Evolutionary conservation across 2,888 invertebrate species (phyloP), one percentile per base, ranked within the genome.

Genomic region (Leucania comma): DNA sequence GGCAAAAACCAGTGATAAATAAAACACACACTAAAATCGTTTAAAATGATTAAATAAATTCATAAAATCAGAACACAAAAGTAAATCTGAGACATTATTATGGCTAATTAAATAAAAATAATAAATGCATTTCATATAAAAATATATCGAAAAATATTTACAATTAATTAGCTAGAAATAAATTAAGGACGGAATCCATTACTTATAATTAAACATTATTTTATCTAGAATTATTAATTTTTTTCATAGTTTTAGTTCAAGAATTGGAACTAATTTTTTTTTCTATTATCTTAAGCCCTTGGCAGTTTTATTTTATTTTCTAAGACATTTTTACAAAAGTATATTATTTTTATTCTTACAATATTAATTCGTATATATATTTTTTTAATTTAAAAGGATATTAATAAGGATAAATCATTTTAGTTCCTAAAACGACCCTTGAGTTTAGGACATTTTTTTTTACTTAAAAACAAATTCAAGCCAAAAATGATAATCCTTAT

Each of bases 71-170:
- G 67, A 76, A 73, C 77, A 83, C 82, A 74, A 57, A 72, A 67
- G 63, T 75, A 76, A 78, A 69, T 76, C 66, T 70, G 59, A 70
- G 75, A 73, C 78, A 75, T 75, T 81, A 80, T 88, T 92, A 93
- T 92, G 91, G 92, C 92, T 93, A 90, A 89, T 88, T 88, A 90
- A 88, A 90, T 91, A 88, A 86, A 87, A 89, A 86, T 92, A 92
- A 90, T 93, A 93, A 93, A 93, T 93, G 93, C 93, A 90, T 88
- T 90, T 80, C 73, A 82, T 73, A 81, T 74, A 74, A 76, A 80
- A 79, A 78, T 53, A 75, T 61, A 80, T 84, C 54, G 62, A 78
- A 69, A 82, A 85, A 75, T 90, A 90, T 91, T 86, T 91, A 90
- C 90, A 91, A 86, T 80, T 87, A 86, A 79, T 86, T 81, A 61